Evolutionary conservation across 2,888 invertebrate species (phyloP), one percentile per base, ranked within the genome.

Genomic region (Mythimna loreyi): DNA sequence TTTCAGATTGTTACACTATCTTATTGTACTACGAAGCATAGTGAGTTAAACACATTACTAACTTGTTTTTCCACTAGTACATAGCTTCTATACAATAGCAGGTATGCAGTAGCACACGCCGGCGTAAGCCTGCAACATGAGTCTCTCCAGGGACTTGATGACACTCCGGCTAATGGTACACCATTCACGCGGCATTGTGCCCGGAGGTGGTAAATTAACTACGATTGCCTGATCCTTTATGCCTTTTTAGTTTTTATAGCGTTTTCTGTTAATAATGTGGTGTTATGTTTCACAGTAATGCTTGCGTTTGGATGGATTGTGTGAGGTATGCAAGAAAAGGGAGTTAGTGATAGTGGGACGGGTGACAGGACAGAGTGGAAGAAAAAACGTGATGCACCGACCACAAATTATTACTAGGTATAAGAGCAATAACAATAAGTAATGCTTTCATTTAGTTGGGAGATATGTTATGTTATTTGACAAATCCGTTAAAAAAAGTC

Each of bases 131-230:
- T 56, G 81, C 65, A 81, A 78, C 65, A 63, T 47, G 72, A 81
- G 53, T 30, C 60, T 64, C 79, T 50, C 68, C n/a, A 16, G 68
- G 21, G 81, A 66, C 52, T 68, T 50, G 57, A 79, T 68, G 79
- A 81, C 81, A 79, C 79, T 79, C 66, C n/a, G 16, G 53, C 66
- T 81, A 79, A 79, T 79, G 68, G 78, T 16, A 7, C 33, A 57
- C 80, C 61, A 80, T 78, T 72, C 58, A 67, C 28, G 50, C n/a
- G 9, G 50, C 40, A 59, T 47, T 40, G 40, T 55, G 30, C 56
- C 23, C 33, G n/a, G 57, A 57, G 59, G 62, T 33, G 59, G 55
- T 16, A 19, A 63, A 67, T 79, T 75, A 72, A 47, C 53, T 40
- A 25, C 59, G 40, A 79, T 63, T 57, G 53, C 52, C 28, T 28